Evolutionary conservation across 2,888 invertebrate genomes (phyloP).

Genomic region (Drosophila sordidapex): DNA sequence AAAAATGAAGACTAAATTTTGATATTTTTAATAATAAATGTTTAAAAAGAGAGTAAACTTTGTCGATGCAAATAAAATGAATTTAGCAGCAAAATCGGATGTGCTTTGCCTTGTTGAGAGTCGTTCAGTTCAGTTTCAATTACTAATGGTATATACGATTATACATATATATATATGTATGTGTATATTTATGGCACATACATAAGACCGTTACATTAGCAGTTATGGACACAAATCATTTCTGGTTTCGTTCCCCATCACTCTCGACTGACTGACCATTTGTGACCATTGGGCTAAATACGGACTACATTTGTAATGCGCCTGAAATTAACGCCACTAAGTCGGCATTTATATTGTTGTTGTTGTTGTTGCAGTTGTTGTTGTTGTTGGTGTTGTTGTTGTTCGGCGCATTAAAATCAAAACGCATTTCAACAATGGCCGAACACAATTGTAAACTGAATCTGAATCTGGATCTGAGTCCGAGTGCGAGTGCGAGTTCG

Average conservation of each 20-base stretch:
- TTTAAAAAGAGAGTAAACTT: not conserved
- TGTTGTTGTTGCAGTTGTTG: not conserved
- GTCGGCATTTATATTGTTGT: conserved; percentile 40
- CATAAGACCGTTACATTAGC: conserved; percentile 12
- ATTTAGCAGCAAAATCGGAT: not conserved
- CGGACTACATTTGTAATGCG: conserved; percentile 67
- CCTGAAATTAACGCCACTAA: conserved; percentile 64
- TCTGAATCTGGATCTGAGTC: conserved; percentile 32
- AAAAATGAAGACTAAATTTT: not conserved
- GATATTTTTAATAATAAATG: not conserved
- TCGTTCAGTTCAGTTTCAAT: not conserved
- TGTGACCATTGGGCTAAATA: not conserved
- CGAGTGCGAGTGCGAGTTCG: conserved; percentile 23
- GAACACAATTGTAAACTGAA: conserved; percentile 46
- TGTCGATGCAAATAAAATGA: not conserved
- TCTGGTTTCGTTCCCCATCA: conserved; percentile 2
- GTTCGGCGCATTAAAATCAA: conserved; percentile 29
- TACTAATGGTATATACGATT: not conserved
- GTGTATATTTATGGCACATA: not conserved
- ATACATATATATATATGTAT: not conserved
- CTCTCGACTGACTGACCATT: conserved; percentile 24
- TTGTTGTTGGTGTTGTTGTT: not conserved
- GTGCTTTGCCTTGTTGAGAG: not conserved
- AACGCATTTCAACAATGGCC: conserved; percentile 68
- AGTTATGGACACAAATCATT: conserved; percentile 33